Evolutionary conservation across 1,140 invertebrate species (phyloP), one percentile per base, ranked within the genome.

Genomic region (Lucilia sericata): DNA sequence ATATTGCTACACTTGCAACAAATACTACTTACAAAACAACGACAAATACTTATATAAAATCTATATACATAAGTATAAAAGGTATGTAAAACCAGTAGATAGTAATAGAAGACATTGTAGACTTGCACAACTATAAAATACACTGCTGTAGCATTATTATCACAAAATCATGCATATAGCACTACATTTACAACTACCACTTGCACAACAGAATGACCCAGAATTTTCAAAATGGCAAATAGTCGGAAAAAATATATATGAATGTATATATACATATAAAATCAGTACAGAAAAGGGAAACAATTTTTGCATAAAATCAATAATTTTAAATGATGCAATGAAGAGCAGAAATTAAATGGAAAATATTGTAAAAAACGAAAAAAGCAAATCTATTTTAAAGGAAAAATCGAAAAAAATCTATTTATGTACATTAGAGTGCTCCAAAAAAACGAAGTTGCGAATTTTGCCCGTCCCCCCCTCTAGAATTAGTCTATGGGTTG

Each of bases 281-380:
- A 70, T 8, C 65, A 25, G 65, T 5, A 70, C 12, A 21, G n/a
- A 70, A 70, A 70, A 70, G n/a, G 65, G 19, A 70, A 70, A 70
- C 19, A 70, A 70, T 70, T 70, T 70, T 70, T 25, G 21, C 65
- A 70, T 70, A 70, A 70, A 70, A 70, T 70, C 65, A 70, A 70
- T 70, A 70, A 70, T 70, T 70, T 70, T 70, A 70, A 70, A 70
- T 70, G 65, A 70, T 21, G 65, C 19, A 70, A 70, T 70, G 65
- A 70, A 70, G 65, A 70, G 65, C n/a, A 70, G 65, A 70, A 70
- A 70, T 70, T 70, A 70, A 70, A 70, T 70, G 8, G 9, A 19
- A 60, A 70, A 70, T 9, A 51, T 51, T 36, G 36, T 8, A 36
- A 36, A 36, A 36, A 8, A 42, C 42, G 42, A 42, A 10, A 3